phyloP scores from a whole-genome alignment of 1,140 invertebrate species.

The Babylonia areolata region DNA sequence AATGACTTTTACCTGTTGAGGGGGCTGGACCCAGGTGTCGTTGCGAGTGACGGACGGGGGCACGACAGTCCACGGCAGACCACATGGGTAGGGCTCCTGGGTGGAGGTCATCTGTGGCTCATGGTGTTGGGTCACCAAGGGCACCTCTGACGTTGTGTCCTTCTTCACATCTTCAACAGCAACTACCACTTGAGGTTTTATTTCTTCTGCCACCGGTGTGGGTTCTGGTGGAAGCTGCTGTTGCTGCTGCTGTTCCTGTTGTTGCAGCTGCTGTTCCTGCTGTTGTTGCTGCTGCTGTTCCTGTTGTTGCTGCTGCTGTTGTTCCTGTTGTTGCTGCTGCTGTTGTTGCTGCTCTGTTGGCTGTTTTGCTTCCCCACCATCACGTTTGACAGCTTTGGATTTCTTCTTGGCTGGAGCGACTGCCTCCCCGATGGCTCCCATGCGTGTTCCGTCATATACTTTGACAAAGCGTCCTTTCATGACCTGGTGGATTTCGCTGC shows the following conservation, averaged over 20 bases:
- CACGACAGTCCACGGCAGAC: conserved; percentile 16
- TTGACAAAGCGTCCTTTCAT: conserved; percentile 60
- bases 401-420: conserved; percentile 24
- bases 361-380: background rate
- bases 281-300: background rate
- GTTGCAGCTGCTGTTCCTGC: background rate
- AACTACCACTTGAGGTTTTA: background rate
- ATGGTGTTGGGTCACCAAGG: background rate
- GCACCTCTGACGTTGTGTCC: background rate
- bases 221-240: background rate
- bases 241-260: background rate
- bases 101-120: background rate
- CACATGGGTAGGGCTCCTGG: background rate
- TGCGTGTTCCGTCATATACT: conserved; percentile 38
- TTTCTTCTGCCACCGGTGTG: background rate
- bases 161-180: background rate
- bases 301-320: conserved; percentile 1
- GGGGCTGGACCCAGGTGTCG: background rate
- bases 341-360: background rate
- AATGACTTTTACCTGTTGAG: conserved; percentile 5
- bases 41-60: background rate
- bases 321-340: background rate
- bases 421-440: background rate
- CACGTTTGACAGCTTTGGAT: conserved; percentile 18
- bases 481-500: conserved; percentile 65